Percentiles rank a stretch among this genome's conserved stretches.
These are phyloP conservation scores for Oryzias celebensis DNA, from an alignment of 2,113 vertebrate genomes.

Conservation along the genomic window DNA sequence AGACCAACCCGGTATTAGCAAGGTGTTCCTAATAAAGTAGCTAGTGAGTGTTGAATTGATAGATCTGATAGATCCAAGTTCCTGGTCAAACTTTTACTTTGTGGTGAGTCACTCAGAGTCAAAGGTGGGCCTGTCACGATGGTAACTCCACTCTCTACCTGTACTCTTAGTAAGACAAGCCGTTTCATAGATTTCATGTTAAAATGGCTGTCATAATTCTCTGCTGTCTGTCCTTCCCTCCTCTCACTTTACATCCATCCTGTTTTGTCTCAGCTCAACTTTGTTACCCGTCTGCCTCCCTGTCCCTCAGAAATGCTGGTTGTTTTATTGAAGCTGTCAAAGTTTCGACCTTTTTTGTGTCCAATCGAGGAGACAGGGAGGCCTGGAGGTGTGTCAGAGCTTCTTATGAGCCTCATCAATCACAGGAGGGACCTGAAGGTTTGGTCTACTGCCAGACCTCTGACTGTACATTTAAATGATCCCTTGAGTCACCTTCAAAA, in stretches of 20 bases:
- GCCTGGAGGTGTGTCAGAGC: conserved; percentile 22
- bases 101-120: no score
- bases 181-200: neutral
- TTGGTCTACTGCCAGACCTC: conserved; percentile 10
- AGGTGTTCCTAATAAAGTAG: no score
- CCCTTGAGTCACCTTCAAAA: neutral
- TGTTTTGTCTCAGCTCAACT: neutral
- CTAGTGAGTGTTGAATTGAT: no score
- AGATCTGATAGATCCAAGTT: no score
- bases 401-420: conserved; percentile 39
- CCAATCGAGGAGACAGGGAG: conserved; percentile 23
- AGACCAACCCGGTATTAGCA: no score
- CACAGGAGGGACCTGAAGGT: neutral
- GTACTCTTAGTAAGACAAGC: neutral
- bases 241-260: neutral
- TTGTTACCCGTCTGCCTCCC: neutral
- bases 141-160: no score
- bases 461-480: neutral
- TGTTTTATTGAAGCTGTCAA: conserved; percentile 50
- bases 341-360: conserved; percentile 44
- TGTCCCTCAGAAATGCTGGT: neutral
- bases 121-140: no score
- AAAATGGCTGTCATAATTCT: neutral
- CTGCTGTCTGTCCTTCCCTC: neutral
- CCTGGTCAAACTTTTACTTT: no score